Evolutionary conservation across 2,113 vertebrate species (phyloP).

Genomic region (Larimichthys polyactis): DNA sequence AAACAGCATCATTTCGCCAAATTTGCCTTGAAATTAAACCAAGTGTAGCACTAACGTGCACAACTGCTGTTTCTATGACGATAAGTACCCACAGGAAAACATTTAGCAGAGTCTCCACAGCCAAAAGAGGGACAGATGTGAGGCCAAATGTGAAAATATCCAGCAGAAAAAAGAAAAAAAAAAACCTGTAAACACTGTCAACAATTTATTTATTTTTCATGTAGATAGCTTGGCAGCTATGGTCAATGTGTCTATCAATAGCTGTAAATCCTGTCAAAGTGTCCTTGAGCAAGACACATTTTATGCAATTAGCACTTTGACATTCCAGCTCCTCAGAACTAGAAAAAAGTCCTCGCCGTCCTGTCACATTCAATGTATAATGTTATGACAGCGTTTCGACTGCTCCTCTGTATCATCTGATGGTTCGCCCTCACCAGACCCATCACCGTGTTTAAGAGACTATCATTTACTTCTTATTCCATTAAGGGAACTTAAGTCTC

Average conservation of each 20-base stretch:
- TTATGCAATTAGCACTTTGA: conserved; percentile 33
- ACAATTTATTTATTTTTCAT: background rate
- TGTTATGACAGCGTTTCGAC: conserved; percentile 20
- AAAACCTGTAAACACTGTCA: background rate
- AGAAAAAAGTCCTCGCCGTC: background rate
- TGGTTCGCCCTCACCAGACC: background rate
- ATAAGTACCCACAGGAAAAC: conserved; percentile 20
- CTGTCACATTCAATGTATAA: conserved; percentile 7
- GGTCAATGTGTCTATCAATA: conserved; percentile 28
- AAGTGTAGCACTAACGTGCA: background rate
- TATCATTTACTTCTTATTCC: conserved; percentile 10
- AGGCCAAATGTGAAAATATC: conserved; percentile 33
- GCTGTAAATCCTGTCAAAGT: conserved; percentile 26
- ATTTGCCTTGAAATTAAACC: conserved; percentile 16
- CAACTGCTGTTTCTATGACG: conserved; percentile 5
- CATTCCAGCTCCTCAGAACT: conserved; percentile 16
- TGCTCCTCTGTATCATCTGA: background rate
- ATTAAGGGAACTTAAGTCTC: background rate
- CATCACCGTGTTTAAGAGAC: background rate
- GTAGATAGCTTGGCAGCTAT: background rate
- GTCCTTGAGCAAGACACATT: conserved; percentile 26
- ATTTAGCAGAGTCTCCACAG: background rate
- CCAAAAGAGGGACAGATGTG: conserved; percentile 12
- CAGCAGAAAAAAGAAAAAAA: background rate
- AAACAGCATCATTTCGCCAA: conserved; percentile 1